These are phyloP conservation scores for Drosophila quinaria DNA, from an alignment of 2,888 invertebrate genomes.

Conservation along the genomic window DNA sequence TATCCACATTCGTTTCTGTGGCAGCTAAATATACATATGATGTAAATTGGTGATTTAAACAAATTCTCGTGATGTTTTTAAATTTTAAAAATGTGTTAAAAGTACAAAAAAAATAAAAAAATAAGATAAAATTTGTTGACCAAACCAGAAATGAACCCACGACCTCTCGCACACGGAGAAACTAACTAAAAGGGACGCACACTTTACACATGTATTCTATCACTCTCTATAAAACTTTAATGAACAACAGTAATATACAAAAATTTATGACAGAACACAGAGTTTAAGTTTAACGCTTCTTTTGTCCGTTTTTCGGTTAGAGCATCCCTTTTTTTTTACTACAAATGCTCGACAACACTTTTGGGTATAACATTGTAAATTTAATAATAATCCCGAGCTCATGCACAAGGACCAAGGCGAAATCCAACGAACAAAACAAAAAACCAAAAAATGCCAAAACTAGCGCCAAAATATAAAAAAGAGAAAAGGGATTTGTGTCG, in stretches of 20 bases:
- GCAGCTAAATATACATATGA: no score
- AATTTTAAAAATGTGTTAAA: no score
- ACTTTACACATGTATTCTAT: no score
- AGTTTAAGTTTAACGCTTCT: constrained; percentile 24
- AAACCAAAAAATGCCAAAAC: constrained; percentile 8
- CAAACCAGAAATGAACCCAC: no score
- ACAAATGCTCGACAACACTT: constrained; percentile 67
- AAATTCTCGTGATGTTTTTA: no score
- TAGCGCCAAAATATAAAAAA: constrained; percentile 8
- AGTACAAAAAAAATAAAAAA: no score
- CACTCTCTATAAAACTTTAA: constrained; percentile 74
- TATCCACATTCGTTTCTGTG: no score
- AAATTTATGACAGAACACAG: constrained; percentile 52
- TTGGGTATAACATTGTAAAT: constrained; percentile 77
- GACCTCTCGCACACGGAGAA: no score
- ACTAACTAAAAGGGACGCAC: no score
- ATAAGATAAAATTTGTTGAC: no score
- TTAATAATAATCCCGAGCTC: constrained; percentile 64
- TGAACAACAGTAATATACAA: constrained; percentile 79
- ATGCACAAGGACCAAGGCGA: constrained; percentile 27
- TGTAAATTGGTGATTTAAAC: no score
- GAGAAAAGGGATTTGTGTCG: constrained; percentile 31
- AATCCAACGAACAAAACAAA: neutral
- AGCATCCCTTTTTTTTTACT: constrained; percentile 3
- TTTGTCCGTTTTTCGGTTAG: neutral